Evolutionary conservation across 1,140 invertebrate species (phyloP), one percentile per base, ranked within the genome.

Genomic region (Drosophila subobscura): DNA sequence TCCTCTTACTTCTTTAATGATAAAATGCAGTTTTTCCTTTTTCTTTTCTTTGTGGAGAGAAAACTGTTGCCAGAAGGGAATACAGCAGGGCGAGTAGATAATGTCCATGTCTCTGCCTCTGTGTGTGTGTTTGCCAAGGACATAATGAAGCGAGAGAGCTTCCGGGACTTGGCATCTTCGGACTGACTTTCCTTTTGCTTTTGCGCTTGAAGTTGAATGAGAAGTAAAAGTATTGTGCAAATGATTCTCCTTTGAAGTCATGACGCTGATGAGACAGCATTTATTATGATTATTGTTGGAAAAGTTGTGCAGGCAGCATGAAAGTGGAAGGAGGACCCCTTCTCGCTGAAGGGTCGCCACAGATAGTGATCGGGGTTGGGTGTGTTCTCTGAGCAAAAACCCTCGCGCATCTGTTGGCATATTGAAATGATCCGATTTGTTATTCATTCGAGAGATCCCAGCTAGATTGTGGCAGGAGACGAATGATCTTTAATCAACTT

Each of bases 171-270:
- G 3, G 2, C 33, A 6, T 27, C 5, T 27, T 1, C 12, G 47
- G 63, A 68, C 49, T 20, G 16, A 20, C 16, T 20, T 68, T 68
- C 49, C 61, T 68, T 54, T 68, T 54, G 41, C 65, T 8, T 16
- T 33, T 20, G 16, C 42, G 45, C 33, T 23, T 55, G 22, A 44
- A 67, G 23, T 44, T 33, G 37, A 52, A 52, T 20, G 58, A 10
- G 22, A 47, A 16, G 53, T 12, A 37, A 67, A 75, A 67, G 68
- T 73, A 77, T 81, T 85, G 81, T 77, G 81, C 68, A 64, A 85
- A 86, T 86, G 81, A 86, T 64, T 86, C 49, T 40, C 59, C 81
- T 85, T 85, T 85, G 81, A 85, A 85, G 81, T 85, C 81, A 74
- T n/a, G 71, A 86, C 78, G 75, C 52, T 77, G 77, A 85, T 85